Conservation (phyloP, 2,888 invertebrate genomes). For the Limnephilus rhombicus region DNA sequence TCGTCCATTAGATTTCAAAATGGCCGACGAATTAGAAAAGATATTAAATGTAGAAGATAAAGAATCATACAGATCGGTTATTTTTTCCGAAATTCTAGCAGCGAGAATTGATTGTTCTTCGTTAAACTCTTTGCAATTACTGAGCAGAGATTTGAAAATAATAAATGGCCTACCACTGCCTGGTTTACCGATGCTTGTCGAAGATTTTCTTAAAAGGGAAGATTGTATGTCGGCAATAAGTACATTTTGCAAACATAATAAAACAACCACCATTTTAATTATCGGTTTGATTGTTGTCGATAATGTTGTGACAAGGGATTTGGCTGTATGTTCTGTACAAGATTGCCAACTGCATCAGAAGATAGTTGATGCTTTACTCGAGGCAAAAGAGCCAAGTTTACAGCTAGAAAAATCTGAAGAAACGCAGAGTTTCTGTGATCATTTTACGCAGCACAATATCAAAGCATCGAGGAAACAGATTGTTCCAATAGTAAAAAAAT, state of each 20-base stretch:
- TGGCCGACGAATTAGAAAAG: constrained; percentile 53
- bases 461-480: constrained; percentile 61
- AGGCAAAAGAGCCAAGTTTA: constrained; percentile 47
- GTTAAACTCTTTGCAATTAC: constrained; percentile 56
- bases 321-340: constrained; percentile 53
- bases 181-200: constrained; percentile 58
- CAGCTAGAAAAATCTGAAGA: constrained; percentile 36
- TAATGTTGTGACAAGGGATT: constrained; percentile 53
- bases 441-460: constrained; percentile 56
- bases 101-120: constrained; percentile 61
- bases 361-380: constrained; percentile 37
- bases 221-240: constrained; percentile 45
- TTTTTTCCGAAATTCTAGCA: constrained; percentile 50
- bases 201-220: constrained; percentile 56
- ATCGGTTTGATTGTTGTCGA: constrained; percentile 56
- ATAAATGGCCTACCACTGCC: constrained; percentile 56
- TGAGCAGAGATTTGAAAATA: constrained; percentile 58
- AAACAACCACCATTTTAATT: constrained; percentile 42
- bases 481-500: constrained; percentile 54
- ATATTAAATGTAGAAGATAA: constrained; percentile 49
- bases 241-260: constrained; percentile 50
- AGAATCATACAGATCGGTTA: constrained; percentile 40
- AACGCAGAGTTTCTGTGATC: constrained; percentile 29
- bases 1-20: constrained; percentile 59
- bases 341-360: constrained; percentile 34